Evolutionary conservation across 2,888 invertebrate genomes (phyloP).

Genomic region (Microctonus aethiopoides): DNA sequence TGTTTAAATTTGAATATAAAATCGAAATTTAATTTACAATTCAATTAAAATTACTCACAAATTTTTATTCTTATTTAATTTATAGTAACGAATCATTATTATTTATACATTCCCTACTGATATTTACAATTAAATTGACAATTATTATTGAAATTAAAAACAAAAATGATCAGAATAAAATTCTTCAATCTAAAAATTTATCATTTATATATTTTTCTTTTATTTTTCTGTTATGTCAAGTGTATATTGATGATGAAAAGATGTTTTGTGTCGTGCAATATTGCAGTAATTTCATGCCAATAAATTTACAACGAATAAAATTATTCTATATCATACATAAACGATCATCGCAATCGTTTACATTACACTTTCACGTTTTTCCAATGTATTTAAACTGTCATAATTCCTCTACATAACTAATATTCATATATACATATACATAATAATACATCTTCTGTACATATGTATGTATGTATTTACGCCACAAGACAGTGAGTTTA

Average conservation of each 20-base stretch:
- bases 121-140: no score
- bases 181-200: no score
- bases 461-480: neutral
- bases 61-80: no score
- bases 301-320: neutral
- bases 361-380: neutral
- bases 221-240: neutral
- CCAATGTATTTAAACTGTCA: neutral
- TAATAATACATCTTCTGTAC: neutral
- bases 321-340: neutral
- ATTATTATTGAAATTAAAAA: no score
- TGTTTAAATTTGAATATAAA: no score
- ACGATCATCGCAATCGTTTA: neutral
- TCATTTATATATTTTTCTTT: neutral
- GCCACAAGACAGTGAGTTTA: neutral
- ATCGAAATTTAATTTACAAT: no score
- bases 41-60: no score
- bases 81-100: no score
- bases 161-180: no score
- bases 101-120: no score
- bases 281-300: neutral
- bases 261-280: neutral
- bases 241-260: neutral
- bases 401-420: neutral
- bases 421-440: no score